These are phyloP conservation scores for Holothuria leucospilota DNA, from an alignment of 53 echinoderm and acorn worm species.

Conservation along the genomic window DNA sequence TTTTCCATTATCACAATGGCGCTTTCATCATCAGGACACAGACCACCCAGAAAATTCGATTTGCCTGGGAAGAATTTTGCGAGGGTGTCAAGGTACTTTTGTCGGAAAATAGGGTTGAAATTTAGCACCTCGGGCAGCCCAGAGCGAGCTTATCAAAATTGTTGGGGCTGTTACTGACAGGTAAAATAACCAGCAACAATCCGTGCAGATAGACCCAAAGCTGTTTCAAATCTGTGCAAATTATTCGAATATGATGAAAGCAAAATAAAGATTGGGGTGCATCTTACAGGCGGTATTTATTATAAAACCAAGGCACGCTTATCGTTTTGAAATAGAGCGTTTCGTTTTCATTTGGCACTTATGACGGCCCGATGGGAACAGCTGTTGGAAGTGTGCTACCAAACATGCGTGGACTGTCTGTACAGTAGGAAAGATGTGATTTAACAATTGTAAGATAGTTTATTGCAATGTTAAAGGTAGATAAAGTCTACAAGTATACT, in stretches of 20 bases:
- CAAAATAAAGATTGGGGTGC: constrained; percentile 20
- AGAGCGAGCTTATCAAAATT: constrained; percentile 45
- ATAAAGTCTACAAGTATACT: too few species aligned
- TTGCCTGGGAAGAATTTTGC: constrained; percentile 13
- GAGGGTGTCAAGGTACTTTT: constrained; percentile 39
- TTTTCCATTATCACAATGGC: not conserved
- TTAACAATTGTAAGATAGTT: too few species aligned
- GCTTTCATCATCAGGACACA: not conserved
- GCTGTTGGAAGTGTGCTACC: too few species aligned
- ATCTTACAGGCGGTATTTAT: constrained; percentile 28
- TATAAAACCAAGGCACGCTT: constrained; percentile 33
- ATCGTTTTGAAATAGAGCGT: constrained; percentile 4
- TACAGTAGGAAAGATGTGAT: too few species aligned
- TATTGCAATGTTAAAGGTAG: too few species aligned
- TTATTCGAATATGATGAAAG: constrained; percentile 36
- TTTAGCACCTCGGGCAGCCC: constrained; percentile 30
- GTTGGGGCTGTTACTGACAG: constrained; percentile 33
- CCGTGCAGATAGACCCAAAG: constrained; percentile 26
- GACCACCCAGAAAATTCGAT: constrained; percentile 41
- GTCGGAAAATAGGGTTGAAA: constrained; percentile 25
- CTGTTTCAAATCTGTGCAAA: constrained; percentile 43
- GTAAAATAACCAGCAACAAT: constrained; percentile 39
- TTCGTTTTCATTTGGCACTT: constrained; percentile 21
- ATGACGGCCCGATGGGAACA: not conserved
- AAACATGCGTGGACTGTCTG: too few species aligned